Evolutionary conservation across 2,888 invertebrate species (phyloP), one percentile per base, ranked within the genome.

Genomic region (Smittia aterrima): DNA sequence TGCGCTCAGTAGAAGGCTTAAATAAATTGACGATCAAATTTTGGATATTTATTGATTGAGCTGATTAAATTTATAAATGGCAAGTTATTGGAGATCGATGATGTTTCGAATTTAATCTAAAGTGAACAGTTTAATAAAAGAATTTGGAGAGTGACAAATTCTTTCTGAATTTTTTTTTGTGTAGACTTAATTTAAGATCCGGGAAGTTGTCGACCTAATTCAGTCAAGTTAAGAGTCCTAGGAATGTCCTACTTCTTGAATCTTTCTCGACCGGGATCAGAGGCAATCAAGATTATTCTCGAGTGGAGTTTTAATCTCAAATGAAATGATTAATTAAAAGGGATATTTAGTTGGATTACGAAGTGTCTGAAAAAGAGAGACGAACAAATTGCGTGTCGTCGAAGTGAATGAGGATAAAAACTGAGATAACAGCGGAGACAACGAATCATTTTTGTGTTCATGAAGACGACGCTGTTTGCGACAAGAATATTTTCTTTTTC

Each of bases 251-350:
- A n/a, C 32, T 32, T 9, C 32, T 32, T 32, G 4, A 9, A 3
- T 32, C 32, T 32, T 32, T 32, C 9, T 32, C 32, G 32, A 32
- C 32, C 32, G 9, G 32, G 9, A 32, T 3, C 4, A 32, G 9
- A 32, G 9, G 32, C 32, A 32, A 32, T 32, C 32, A 32, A 32
- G 32, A 32, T 32, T 32, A 32, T 32, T 32, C 32, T 32, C 4
- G 9, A 32, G 32, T 2, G 25, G 27, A 25, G 4, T n/a, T 64
- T 64, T 64, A 64, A 64, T 64, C 64, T 64, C 16, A 16, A 32
- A 64, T 27, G 1, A 64, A 64, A 64, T 64, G 64, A 64, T 64
- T 64, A 64, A 64, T 64, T 64, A 64, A 64, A 64, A 64, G 58
- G 20, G 16, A n/a, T 7, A 53, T 41, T n/a, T 18, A 18, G 54